Percentiles rank a stretch among this genome's conserved stretches.
Evolutionary conservation across 2,888 invertebrate genomes (phyloP).

Genomic region (Ichneumoninae sp.): DNA sequence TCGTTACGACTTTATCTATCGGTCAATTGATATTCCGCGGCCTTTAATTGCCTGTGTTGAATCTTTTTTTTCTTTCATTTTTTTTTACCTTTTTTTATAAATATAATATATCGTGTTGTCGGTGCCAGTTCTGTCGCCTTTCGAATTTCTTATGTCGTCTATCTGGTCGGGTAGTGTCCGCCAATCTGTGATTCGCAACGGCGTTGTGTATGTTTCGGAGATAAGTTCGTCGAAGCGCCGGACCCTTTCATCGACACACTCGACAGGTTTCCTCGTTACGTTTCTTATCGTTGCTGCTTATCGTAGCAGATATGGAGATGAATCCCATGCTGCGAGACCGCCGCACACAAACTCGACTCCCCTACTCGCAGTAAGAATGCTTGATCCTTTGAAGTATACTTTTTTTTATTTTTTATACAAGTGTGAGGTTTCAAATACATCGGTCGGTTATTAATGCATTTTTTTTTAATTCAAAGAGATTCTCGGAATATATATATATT

Average conservation of each 20-base stretch:
- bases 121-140: background rate
- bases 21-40: too few relatives aligned
- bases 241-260: background rate
- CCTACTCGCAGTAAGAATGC: conserved; percentile 45
- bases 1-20: too few relatives aligned
- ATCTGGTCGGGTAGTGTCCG: too few relatives aligned
- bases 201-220: background rate
- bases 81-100: background rate
- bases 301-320: conserved; percentile 50
- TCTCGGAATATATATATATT: background rate
- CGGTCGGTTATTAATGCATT: too few relatives aligned
- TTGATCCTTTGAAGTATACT: background rate
- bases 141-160: too few relatives aligned
- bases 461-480: too few relatives aligned
- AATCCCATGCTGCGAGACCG: conserved; percentile 35
- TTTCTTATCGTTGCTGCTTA: background rate
- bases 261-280: background rate
- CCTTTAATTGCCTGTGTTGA: too few relatives aligned
- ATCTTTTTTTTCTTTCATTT: too few relatives aligned
- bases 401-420: too few relatives aligned
- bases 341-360: conserved; percentile 5
- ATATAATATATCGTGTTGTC: background rate
- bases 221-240: background rate
- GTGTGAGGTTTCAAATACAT: too few relatives aligned
- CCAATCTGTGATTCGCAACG: too few relatives aligned